These are phyloP conservation scores for Holotrichia oblita DNA, from an alignment of 1,140 invertebrate species.

Conservation along the genomic window DNA sequence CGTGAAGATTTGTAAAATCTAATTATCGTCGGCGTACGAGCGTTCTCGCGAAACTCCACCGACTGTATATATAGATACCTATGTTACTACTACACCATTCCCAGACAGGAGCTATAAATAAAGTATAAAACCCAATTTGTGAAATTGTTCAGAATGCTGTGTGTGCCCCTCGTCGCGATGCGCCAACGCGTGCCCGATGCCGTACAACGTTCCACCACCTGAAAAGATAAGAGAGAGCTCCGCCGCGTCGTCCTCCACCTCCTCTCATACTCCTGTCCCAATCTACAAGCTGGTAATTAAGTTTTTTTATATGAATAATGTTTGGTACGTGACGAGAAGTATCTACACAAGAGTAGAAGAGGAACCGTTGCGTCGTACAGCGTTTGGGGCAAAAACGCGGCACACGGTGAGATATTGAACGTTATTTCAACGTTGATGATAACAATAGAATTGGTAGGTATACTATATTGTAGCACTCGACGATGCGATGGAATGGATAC, in stretches of 20 bases:
- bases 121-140: neutral
- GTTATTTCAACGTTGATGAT: neutral
- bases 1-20: neutral
- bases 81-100: too few relatives aligned
- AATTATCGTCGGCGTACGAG: neutral
- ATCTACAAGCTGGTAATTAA: constrained; percentile 5
- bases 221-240: neutral
- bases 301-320: constrained; percentile 3
- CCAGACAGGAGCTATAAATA: neutral
- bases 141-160: neutral
- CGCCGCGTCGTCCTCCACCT: too few relatives aligned
- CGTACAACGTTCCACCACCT: neutral
- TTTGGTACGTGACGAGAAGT: neutral
- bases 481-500: too few relatives aligned
- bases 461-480: too few relatives aligned
- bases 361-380: neutral
- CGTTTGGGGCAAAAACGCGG: neutral
- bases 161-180: neutral
- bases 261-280: neutral
- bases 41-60: too few relatives aligned
- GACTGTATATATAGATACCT: too few relatives aligned
- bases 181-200: neutral
- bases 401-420: neutral
- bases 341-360: neutral
- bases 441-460: neutral